Conservation (phyloP, 2,888 invertebrate species). For the Leptinotarsa rubiginosa region DNA sequence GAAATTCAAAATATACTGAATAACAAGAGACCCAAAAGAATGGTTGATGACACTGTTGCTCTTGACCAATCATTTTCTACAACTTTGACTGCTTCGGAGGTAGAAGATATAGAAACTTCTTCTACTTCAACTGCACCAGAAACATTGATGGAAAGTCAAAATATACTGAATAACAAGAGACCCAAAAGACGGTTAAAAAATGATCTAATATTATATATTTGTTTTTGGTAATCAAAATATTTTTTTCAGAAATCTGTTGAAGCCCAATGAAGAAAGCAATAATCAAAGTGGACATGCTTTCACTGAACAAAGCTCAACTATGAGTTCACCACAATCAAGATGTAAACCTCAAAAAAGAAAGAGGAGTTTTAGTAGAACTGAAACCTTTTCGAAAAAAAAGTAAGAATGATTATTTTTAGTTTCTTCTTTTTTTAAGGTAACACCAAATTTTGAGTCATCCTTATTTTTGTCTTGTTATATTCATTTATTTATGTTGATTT, state of each 20-base stretch:
- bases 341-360: no score
- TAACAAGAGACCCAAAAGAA: no score
- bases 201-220: not conserved
- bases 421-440: no score
- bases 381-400: not conserved
- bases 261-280: no score
- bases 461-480: not conserved
- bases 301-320: not conserved
- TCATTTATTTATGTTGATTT: not conserved
- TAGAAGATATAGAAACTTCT: not conserved
- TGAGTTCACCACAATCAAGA: not conserved
- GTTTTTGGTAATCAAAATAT: not conserved
- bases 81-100: not conserved
- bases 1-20: no score
- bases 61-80: not conserved
- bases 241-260: not conserved
- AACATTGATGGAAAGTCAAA: not conserved
- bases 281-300: no score
- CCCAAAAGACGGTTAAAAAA: not conserved
- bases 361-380: no score
- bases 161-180: not conserved
- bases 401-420: not conserved
- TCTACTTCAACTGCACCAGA: conserved; percentile 2
- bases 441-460: no score
- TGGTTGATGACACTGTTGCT: no score